Evolutionary conservation across 1,140 invertebrate genomes (phyloP).

Genomic region (Ylistrum balloti): DNA sequence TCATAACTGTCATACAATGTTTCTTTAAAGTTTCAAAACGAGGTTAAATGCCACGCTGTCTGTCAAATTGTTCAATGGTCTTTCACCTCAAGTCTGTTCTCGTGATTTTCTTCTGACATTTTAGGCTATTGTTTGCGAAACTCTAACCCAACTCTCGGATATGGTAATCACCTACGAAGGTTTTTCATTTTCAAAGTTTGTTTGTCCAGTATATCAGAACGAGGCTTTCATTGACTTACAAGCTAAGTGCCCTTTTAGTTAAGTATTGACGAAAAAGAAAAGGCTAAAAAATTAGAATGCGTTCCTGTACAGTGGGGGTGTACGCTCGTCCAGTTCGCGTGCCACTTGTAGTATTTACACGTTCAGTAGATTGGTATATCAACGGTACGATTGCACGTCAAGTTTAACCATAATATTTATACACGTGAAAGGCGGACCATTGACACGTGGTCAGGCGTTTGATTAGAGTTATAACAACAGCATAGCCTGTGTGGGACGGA

Average conservation of each 20-base stretch:
- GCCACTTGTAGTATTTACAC: background rate
- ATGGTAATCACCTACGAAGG: too few species aligned
- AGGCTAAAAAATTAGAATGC: background rate
- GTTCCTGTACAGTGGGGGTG: background rate
- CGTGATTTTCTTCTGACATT: background rate
- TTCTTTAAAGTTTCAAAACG: background rate
- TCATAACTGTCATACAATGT: background rate
- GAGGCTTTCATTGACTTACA: too few species aligned
- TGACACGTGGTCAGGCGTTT: conserved; percentile 3
- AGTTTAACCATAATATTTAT: conserved; percentile 36
- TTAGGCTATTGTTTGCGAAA: too few species aligned
- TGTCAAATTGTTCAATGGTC: too few species aligned
- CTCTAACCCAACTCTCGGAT: too few species aligned
- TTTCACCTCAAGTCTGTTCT: background rate
- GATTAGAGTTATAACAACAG: background rate
- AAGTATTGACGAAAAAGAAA: background rate
- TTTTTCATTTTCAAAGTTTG: too few species aligned
- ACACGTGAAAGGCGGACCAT: conserved; percentile 11
- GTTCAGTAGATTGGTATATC: background rate
- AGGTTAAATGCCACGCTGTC: background rate
- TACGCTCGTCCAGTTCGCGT: background rate
- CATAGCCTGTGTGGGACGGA: background rate
- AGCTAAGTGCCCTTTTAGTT: too few species aligned
- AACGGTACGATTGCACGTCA: background rate
- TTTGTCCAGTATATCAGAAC: too few species aligned